These are phyloP conservation scores for Andricus grossulariae DNA, from an alignment of 1,140 invertebrate species.

Conservation along the genomic window DNA sequence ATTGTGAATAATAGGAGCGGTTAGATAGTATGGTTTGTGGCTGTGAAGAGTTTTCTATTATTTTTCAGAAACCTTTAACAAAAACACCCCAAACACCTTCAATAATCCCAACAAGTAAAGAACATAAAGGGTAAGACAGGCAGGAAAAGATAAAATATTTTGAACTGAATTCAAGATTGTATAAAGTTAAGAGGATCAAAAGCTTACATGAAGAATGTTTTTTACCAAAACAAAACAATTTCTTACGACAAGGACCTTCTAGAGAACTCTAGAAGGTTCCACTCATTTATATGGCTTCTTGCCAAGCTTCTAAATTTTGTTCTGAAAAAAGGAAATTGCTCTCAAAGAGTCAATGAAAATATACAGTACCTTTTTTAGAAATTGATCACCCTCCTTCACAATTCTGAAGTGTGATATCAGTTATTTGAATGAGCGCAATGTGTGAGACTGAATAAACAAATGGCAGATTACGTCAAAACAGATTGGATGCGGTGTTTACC, in stretches of 20 bases:
- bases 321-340: not conserved
- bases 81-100: not conserved
- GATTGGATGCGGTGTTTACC: conserved; percentile 50
- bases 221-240: not conserved
- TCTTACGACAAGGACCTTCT: not conserved
- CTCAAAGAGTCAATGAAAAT: not conserved
- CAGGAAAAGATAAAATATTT: not conserved
- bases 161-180: not conserved
- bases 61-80: not conserved
- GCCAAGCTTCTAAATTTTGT: not conserved
- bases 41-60: conserved; percentile 9
- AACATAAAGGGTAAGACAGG: not conserved
- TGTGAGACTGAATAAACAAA: conserved; percentile 38
- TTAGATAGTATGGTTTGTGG: too few species aligned
- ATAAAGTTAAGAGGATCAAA: not conserved
- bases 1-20: too few species aligned
- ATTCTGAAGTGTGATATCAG: conserved; percentile 37
- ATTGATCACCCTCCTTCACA: conserved; percentile 13
- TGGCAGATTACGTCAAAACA: conserved; percentile 50
- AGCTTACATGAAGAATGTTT: not conserved
- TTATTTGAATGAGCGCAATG: conserved; percentile 46
- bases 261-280: not conserved
- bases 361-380: not conserved
- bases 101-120: not conserved
- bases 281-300: too few species aligned